Evolutionary conservation across 2,113 vertebrate species (phyloP).

Genomic region (Anseranas semipalmata): DNA sequence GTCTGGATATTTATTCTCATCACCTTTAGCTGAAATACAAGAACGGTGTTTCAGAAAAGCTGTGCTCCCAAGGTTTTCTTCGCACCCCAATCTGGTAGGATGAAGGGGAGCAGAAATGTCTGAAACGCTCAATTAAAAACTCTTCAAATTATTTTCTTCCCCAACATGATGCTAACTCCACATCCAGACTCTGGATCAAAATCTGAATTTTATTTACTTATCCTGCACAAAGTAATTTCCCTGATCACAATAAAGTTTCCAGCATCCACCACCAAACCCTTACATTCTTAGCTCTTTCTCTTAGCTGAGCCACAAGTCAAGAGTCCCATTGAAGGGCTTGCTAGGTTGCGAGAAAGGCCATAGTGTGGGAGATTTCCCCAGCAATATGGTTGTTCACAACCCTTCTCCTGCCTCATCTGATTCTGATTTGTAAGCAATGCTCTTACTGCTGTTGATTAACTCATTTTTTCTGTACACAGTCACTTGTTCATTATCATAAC

Average conservation of each 20-base stretch:
- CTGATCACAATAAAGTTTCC: not conserved
- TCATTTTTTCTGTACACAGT: not conserved
- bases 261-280: not conserved
- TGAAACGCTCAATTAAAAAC: not conserved
- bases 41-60: not conserved
- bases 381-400: not conserved
- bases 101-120: not conserved
- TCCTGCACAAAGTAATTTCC: not conserved
- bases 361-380: not conserved
- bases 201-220: not conserved
- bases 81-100: not conserved
- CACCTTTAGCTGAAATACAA: not conserved
- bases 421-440: not conserved
- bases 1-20: not conserved
- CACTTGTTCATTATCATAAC: not conserved
- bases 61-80: not conserved
- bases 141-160: not conserved
- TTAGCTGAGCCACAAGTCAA: not conserved
- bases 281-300: not conserved
- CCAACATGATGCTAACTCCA: fast-evolving
- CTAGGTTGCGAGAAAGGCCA: not conserved
- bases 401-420: not conserved
- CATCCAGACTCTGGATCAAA: not conserved
- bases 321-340: not conserved
- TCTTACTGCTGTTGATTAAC: not conserved